phyloP scores from a whole-genome alignment of 2,113 vertebrate genomes.

The Cyprinodon variegatus region DNA sequence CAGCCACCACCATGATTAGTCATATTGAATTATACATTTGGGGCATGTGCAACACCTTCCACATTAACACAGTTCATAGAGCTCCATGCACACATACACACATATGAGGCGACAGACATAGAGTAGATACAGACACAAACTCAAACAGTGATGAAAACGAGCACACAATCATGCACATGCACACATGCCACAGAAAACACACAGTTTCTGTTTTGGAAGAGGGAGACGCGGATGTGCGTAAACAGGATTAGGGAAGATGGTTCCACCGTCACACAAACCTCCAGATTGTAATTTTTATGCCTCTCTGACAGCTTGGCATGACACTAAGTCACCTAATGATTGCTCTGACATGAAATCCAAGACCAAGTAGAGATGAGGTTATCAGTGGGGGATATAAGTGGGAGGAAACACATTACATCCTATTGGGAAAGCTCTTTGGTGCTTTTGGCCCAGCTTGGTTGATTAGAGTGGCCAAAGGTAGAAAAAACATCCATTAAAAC shows the following conservation, averaged over 20 bases:
- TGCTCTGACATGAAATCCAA: conserved; percentile 79
- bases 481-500: conserved; percentile 32
- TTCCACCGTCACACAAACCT: conserved; percentile 81
- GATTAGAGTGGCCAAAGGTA: conserved; percentile 48
- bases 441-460: conserved; percentile 33
- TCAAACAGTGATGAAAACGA: conserved; percentile 51
- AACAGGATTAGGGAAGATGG: conserved; percentile 81
- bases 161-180: conserved; percentile 16
- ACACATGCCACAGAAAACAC: conserved; percentile 27
- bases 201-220: conserved; percentile 74
- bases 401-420: conserved; percentile 69
- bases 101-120: conserved; percentile 16
- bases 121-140: conserved; percentile 42
- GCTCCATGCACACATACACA: conserved; percentile 36
- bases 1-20: conserved; percentile 81
- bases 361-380: conserved; percentile 77
- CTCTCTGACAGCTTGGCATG: conserved; percentile 78
- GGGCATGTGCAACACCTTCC: conserved; percentile 73
- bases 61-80: conserved; percentile 66
- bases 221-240: conserved; percentile 79
- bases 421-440: conserved; percentile 52
- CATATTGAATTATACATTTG: conserved; percentile 84
- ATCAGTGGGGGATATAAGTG: conserved; percentile 59
- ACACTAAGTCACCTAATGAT: conserved; percentile 80
- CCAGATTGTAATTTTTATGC: conserved; percentile 82